These are phyloP conservation scores for Procambarus virginalis DNA, from an alignment of 1,140 invertebrate species.

Conservation along the genomic window DNA sequence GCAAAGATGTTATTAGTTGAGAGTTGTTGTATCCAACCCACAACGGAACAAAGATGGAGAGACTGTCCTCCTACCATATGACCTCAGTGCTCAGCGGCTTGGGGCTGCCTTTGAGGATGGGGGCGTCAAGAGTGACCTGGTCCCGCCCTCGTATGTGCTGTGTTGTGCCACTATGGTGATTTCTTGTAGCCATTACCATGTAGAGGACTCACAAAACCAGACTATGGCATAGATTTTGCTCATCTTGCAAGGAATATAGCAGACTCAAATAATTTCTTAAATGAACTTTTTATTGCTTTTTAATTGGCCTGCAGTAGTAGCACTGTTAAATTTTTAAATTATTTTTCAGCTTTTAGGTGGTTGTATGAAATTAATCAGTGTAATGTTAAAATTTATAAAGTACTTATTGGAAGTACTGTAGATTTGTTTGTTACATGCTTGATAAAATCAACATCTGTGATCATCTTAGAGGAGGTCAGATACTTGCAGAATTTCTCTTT, in stretches of 20 bases:
- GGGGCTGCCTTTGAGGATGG: constrained; percentile 55
- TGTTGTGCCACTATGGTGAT: constrained; percentile 59
- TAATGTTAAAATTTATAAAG: constrained; percentile 48
- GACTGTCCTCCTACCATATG: constrained; percentile 59
- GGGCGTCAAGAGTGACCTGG: constrained; percentile 26
- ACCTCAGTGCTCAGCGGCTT: constrained; percentile 62
- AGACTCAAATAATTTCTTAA: constrained; percentile 28
- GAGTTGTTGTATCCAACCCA: constrained; percentile 48
- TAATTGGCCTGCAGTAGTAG: constrained; percentile 46
- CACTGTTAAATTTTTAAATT: constrained; percentile 14
- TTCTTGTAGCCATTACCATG: constrained; percentile 49
- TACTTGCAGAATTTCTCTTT: constrained; percentile 12
- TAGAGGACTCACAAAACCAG: constrained; percentile 38
- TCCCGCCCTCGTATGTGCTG: constrained; percentile 45
- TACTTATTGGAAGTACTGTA: constrained; percentile 31
- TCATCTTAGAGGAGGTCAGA: constrained; percentile 36
- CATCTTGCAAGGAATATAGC: constrained; percentile 54
- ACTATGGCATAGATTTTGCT: constrained; percentile 58
- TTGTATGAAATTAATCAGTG: constrained; percentile 50
- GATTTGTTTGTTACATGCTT: constrained; percentile 40
- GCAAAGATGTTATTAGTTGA: constrained; percentile 44
- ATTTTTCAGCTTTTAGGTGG: constrained; percentile 47
- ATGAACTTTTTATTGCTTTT: constrained; percentile 43
- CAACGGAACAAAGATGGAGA: constrained; percentile 48
- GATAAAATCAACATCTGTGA: constrained; percentile 41